Evolutionary conservation across 2,888 invertebrate species (phyloP).

Genomic region (Dugesia japonica): DNA sequence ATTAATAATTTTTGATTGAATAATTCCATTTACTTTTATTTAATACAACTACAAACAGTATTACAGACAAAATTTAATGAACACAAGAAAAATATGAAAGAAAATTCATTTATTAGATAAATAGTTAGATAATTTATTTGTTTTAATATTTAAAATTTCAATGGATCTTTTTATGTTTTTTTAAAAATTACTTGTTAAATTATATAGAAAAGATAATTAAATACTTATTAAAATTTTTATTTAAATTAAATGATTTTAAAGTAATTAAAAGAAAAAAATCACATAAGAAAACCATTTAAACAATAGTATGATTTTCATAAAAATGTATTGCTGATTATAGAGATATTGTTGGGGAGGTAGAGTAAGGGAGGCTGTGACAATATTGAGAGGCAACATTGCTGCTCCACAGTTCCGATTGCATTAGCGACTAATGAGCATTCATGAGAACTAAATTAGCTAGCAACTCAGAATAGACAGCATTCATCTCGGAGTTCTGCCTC

Average conservation of each 20-base stretch:
- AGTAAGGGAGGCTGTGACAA: constrained; percentile 7
- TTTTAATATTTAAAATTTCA: too few relatives aligned
- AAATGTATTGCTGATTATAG: constrained; percentile 14
- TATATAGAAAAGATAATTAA: too few relatives aligned
- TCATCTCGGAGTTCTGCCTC: constrained; percentile 16
- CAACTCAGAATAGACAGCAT: constrained; percentile 11
- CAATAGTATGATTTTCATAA: neutral
- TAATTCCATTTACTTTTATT: constrained; percentile 5
- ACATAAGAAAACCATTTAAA: constrained; percentile 3
- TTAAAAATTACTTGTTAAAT: neutral
- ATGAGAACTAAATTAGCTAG: constrained; percentile 14
- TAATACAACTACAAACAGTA: constrained; percentile 9
- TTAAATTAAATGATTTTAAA: neutral
- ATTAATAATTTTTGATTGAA: constrained; percentile 14
- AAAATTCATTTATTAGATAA: neutral
- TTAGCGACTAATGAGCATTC: constrained; percentile 16
- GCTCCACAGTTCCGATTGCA: constrained; percentile 20
- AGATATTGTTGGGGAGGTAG: neutral
- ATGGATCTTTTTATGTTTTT: neutral
- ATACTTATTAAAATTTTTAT: neutral
- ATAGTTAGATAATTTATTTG: neutral
- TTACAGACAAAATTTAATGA: neutral
- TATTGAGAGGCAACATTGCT: constrained; percentile 20
- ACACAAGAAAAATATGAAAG: neutral
- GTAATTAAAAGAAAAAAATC: neutral